These are phyloP conservation scores for Oryctes rhinoceros DNA, from an alignment of 1,140 invertebrate species.

Conservation along the genomic window DNA sequence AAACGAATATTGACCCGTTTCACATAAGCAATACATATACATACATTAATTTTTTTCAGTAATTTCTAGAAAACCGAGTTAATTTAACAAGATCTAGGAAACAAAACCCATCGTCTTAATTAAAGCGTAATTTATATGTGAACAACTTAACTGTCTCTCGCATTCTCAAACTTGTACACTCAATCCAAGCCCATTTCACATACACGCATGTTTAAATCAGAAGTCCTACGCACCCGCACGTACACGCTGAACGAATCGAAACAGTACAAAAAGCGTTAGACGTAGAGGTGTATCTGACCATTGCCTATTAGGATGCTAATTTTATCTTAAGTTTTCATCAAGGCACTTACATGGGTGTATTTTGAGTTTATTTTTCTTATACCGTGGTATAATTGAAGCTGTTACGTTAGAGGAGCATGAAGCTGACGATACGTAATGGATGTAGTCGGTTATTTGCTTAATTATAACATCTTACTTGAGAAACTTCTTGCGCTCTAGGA, in stretches of 20 bases:
- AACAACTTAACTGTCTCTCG: neutral
- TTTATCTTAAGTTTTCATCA: constrained; percentile 4
- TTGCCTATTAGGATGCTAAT: constrained; percentile 5
- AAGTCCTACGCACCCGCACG: too few relatives aligned
- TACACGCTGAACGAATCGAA: neutral
- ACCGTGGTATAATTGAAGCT: neutral
- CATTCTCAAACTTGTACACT: neutral
- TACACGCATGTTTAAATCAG: too few relatives aligned
- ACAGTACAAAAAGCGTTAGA: neutral
- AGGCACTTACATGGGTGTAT: neutral
- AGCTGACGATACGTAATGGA: neutral
- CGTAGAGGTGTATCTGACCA: neutral
- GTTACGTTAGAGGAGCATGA: neutral
- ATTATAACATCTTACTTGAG: neutral
- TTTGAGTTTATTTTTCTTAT: neutral
- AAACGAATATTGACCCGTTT: too few relatives aligned
- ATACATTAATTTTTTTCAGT: too few relatives aligned
- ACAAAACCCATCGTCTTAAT: neutral
- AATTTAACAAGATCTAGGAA: too few relatives aligned
- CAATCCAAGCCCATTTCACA: too few relatives aligned
- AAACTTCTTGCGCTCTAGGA: too few relatives aligned
- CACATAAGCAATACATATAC: too few relatives aligned
- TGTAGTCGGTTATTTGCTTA: neutral
- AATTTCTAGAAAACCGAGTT: too few relatives aligned
- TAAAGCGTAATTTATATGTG: neutral